A percentile compares a stretch with the other conserved stretches of the same genome.
Evolutionary conservation across 2,113 vertebrate genomes (phyloP).

Genomic region (Ctenodactylus gundi): DNA sequence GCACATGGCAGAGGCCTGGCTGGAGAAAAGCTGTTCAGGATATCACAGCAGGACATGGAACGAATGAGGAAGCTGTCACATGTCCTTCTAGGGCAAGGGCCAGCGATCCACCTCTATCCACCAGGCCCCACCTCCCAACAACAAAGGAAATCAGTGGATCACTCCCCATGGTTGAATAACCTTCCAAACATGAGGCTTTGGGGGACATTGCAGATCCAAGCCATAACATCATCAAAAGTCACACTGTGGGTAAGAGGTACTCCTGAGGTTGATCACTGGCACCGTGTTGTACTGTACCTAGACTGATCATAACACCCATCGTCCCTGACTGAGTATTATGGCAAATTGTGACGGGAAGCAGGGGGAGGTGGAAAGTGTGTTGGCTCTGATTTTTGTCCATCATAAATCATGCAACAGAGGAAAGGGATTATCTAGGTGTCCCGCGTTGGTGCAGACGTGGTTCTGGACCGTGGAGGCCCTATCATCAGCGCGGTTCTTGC

Average conservation of each 20-base stretch:
- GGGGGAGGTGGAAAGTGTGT: not conserved
- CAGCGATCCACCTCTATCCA: too few species aligned
- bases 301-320: not conserved
- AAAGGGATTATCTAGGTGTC: not conserved
- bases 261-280: not conserved
- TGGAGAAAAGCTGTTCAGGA: too few species aligned
- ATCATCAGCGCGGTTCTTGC: rapidly evolving
- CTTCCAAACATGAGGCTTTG: too few species aligned
- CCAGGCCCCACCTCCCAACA: too few species aligned
- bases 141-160: too few species aligned
- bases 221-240: too few species aligned
- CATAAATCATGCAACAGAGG: not conserved
- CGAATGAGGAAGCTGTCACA: too few species aligned
- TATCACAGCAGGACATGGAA: too few species aligned
- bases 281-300: not conserved
- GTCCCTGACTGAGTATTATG: not conserved
- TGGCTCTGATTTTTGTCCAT: not conserved
- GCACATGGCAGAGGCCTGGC: too few species aligned
- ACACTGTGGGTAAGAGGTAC: not conserved
- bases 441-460: not conserved
- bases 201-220: too few species aligned
- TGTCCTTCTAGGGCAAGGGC: too few species aligned
- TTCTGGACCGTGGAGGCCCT: not conserved
- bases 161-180: too few species aligned
- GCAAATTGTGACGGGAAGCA: not conserved